These are phyloP conservation scores for Fissipunctia ypsillon DNA, from an alignment of 2,888 invertebrate genomes.

Conservation along the genomic window DNA sequence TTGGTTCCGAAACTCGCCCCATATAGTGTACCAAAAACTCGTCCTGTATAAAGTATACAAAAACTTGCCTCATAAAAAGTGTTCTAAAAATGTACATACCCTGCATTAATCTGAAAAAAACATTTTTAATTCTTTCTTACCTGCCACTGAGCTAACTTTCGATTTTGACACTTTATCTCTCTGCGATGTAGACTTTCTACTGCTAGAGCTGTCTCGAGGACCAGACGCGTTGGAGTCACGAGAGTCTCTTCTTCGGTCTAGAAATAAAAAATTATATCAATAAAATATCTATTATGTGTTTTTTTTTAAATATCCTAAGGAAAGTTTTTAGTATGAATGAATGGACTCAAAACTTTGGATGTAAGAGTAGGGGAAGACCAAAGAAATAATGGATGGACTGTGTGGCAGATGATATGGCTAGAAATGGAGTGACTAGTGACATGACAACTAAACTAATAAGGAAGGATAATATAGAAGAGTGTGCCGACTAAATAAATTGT, in stretches of 20 bases:
- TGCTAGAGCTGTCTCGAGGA: constrained; percentile 81
- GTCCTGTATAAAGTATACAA: background rate
- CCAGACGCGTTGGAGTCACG: constrained; percentile 89
- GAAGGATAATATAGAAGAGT: background rate
- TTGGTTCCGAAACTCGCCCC: too few relatives aligned
- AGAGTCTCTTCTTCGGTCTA: constrained; percentile 87
- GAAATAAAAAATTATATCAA: constrained; percentile 15
- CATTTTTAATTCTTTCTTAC: constrained; percentile 53
- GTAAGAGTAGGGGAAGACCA: background rate
- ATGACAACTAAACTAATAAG: background rate
- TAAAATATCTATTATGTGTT: background rate
- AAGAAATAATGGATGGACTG: background rate
- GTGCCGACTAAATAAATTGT: background rate
- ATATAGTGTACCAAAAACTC: background rate
- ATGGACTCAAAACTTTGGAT: background rate
- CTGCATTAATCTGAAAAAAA: too few relatives aligned
- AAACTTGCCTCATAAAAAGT: too few relatives aligned
- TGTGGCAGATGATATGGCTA: background rate
- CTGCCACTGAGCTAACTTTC: constrained; percentile 76
- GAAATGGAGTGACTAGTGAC: background rate
- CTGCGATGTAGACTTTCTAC: constrained; percentile 83
- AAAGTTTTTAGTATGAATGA: background rate
- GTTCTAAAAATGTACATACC: too few relatives aligned
- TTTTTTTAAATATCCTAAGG: background rate
- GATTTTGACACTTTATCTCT: constrained; percentile 81